These are phyloP conservation scores for Drosophila melanica DNA, from an alignment of 1,140 invertebrate species.

Conservation along the genomic window DNA sequence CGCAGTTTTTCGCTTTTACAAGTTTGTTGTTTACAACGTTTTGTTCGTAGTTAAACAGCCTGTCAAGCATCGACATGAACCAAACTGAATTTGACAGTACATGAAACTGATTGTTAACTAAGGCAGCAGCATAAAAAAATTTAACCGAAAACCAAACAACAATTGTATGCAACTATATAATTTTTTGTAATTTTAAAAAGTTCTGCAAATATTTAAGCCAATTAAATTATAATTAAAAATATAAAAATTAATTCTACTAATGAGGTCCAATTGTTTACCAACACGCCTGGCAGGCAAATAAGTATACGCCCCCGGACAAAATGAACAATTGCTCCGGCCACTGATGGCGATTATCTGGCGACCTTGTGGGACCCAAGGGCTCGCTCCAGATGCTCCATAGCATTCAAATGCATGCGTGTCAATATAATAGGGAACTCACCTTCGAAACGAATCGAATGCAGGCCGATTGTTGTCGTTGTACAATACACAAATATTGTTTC, in stretches of 20 bases:
- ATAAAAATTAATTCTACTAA: background rate
- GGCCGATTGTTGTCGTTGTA: constrained; percentile 36
- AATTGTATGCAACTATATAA: too few species aligned
- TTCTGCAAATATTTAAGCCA: too few species aligned
- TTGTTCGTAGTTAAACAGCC: too few species aligned
- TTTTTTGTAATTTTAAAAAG: too few species aligned
- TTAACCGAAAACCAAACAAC: too few species aligned
- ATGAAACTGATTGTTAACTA: too few species aligned
- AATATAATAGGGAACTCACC: constrained; percentile 49
- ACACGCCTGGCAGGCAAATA: constrained; percentile 1
- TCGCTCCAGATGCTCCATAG: constrained; percentile 43
- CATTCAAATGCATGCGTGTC: constrained; percentile 21
- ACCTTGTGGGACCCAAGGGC: constrained; percentile 35
- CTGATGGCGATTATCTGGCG: constrained; percentile 9
- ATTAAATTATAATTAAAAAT: too few species aligned
- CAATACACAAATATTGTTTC: constrained; percentile 23
- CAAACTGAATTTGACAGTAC: too few species aligned
- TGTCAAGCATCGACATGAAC: too few species aligned
- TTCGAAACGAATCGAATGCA: constrained; percentile 45
- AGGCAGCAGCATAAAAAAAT: too few species aligned
- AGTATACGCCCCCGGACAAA: constrained; percentile 5
- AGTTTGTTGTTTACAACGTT: too few species aligned
- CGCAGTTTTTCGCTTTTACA: too few species aligned
- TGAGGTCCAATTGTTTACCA: background rate
- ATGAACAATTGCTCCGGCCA: constrained; percentile 26